A percentile compares a stretch with the other conserved stretches of the same genome.
Evolutionary conservation across 1,140 invertebrate genomes (phyloP).

Genomic region (Apocrypta bakeri): DNA sequence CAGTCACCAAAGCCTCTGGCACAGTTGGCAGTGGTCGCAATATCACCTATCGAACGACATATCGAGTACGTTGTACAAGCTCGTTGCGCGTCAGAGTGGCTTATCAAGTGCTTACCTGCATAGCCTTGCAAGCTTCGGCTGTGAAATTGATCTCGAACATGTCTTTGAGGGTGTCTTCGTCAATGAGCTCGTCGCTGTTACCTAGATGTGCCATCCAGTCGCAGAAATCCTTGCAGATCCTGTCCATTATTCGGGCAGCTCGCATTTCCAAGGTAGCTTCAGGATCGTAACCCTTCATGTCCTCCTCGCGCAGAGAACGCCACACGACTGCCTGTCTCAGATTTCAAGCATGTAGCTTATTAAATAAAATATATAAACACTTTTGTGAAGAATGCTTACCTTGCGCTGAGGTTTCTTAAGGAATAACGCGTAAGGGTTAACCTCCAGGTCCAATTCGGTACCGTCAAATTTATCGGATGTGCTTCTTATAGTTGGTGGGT

Average conservation of each 20-base stretch:
- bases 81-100: neutral
- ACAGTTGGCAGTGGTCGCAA: conserved; percentile 64
- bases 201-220: conserved; percentile 76
- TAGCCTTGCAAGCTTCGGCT: conserved; percentile 72
- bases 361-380: no score
- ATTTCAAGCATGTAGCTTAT: no score
- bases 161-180: conserved; percentile 71
- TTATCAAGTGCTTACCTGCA: conserved; percentile 63
- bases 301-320: conserved; percentile 59
- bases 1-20: conserved; percentile 56
- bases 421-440: conserved; percentile 65
- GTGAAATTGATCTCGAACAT: conserved; percentile 78
- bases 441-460: neutral
- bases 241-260: conserved; percentile 61
- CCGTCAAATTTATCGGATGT: conserved; percentile 25
- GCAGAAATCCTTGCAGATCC: conserved; percentile 76
- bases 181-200: conserved; percentile 66
- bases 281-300: conserved; percentile 65
- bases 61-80: neutral
- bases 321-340: conserved; percentile 65
- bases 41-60: conserved; percentile 51
- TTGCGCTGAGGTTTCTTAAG: conserved; percentile 64
- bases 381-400: conserved; percentile 55
- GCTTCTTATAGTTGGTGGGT: conserved; percentile 57
- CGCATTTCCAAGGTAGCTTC: conserved; percentile 65